Percentiles rank a stretch among this genome's conserved stretches.
Evolutionary conservation across 1,140 invertebrate species (phyloP).

Genomic region (Sycobia sp.): DNA sequence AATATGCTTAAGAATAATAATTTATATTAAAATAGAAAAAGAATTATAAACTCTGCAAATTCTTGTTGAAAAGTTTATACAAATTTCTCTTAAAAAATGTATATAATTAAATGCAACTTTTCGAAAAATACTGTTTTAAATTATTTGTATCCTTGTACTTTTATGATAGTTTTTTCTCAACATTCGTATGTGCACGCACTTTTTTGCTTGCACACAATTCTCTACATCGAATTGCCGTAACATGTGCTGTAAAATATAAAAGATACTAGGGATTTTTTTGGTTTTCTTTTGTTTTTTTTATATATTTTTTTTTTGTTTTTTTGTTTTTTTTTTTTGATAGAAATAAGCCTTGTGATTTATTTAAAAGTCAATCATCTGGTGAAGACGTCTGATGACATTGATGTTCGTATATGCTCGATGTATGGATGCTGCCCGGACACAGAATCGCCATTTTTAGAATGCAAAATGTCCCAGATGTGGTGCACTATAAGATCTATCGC

Average conservation of each 20-base stretch:
- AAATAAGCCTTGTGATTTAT: conserved; percentile 14
- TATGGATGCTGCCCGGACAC: conserved; percentile 60
- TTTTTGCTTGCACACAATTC: conserved; percentile 7
- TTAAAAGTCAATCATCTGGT: conserved; percentile 59
- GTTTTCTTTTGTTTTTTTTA: too few relatives aligned
- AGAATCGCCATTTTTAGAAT: conserved; percentile 66
- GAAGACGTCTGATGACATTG: conserved; percentile 61
- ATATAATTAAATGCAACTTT: conserved; percentile 6
- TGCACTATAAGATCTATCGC: conserved; percentile 98
- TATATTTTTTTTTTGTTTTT: too few relatives aligned
- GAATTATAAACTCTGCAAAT: conserved; percentile 12
- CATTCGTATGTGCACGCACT: conserved; percentile 16
- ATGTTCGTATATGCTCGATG: conserved; percentile 57
- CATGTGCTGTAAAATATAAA: conserved; percentile 24
- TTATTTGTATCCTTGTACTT: conserved; percentile 12
- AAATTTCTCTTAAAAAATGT: conserved; percentile 15
- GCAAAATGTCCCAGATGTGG: conserved; percentile 95
- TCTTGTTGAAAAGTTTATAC: background rate
- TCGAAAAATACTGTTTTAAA: conserved; percentile 21
- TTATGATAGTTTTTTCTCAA: background rate
- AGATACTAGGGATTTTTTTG: too few relatives aligned
- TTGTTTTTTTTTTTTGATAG: too few relatives aligned
- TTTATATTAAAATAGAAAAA: conserved; percentile 6
- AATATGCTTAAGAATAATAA: background rate
- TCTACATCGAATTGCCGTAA: conserved; percentile 39